These are phyloP conservation scores for Acanthosoma haemorrhoidale DNA, from an alignment of 2,888 invertebrate species.

Conservation along the genomic window DNA sequence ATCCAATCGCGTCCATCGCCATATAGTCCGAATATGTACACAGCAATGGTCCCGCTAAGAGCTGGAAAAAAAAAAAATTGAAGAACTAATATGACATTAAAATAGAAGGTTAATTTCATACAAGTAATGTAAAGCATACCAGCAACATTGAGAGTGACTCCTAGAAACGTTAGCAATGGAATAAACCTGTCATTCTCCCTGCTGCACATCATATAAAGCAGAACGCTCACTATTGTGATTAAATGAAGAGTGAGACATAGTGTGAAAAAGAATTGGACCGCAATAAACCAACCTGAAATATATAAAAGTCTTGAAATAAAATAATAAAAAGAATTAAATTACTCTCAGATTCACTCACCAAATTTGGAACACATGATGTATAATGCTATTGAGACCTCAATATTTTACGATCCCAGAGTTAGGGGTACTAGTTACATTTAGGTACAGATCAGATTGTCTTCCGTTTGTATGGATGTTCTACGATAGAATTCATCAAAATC, in stretches of 20 bases:
- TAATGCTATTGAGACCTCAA: too few species aligned
- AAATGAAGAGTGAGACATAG: constrained; percentile 76
- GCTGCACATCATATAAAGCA: constrained; percentile 67
- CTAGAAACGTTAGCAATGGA: constrained; percentile 66
- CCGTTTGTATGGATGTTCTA: too few species aligned
- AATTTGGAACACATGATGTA: too few species aligned
- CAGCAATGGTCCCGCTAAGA: constrained; percentile 73
- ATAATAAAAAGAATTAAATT: too few species aligned
- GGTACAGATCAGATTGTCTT: too few species aligned
- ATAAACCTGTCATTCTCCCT: constrained; percentile 71
- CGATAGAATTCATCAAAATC: too few species aligned
- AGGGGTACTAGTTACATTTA: too few species aligned
- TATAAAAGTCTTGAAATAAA: too few species aligned
- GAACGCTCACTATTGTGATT: constrained; percentile 66
- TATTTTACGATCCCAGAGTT: too few species aligned
- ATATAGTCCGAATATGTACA: constrained; percentile 80
- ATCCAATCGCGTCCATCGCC: constrained; percentile 92
- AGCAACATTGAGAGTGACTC: constrained; percentile 44
- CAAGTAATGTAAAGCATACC: constrained; percentile 32
- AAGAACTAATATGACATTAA: too few species aligned
- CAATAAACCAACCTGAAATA: constrained; percentile 77
- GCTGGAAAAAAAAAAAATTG: constrained; percentile 49
- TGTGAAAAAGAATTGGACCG: constrained; percentile 91
- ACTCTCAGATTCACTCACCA: too few species aligned
- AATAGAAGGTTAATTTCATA: neutral